Percentiles rank a stretch among this genome's conserved stretches.
phyloP scores from a whole-genome alignment of 2,888 invertebrate species.

The Leucoma salicis region DNA sequence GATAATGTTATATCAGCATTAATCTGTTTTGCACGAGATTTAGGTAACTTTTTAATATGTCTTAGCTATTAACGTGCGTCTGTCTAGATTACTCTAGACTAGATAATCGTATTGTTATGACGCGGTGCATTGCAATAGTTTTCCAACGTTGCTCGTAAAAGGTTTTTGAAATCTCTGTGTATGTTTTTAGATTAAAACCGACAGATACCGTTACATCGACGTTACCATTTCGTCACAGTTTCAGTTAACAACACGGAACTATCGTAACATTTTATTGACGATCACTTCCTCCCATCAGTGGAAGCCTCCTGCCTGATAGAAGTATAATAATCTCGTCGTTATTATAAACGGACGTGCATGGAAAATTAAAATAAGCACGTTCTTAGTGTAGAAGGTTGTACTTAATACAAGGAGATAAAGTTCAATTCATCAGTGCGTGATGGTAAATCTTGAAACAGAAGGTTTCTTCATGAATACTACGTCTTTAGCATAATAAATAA shows the following conservation, averaged over 20 bases:
- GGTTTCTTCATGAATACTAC: not conserved
- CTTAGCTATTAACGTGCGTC: no score
- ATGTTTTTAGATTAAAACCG: no score
- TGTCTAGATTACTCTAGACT: no score
- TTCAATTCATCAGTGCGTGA: slow-evolving; percentile 4
- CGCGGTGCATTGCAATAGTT: no score
- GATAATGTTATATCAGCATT: no score
- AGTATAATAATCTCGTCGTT: slow-evolving; percentile 39
- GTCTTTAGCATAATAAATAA: not conserved
- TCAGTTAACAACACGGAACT: slow-evolving; percentile 30
- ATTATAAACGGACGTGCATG: slow-evolving; percentile 41
- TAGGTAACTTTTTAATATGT: no score
- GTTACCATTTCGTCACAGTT: slow-evolving; percentile 1
- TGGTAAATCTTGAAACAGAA: not conserved
- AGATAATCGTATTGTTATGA: no score
- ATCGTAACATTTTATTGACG: slow-evolving; percentile 42
- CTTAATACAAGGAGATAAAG: slow-evolving; percentile 4
- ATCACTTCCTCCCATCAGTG: slow-evolving; percentile 38
- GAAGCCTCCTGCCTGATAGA: slow-evolving; percentile 30
- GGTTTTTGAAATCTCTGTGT: no score
- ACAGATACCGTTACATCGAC: slow-evolving; percentile 12
- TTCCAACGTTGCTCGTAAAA: no score
- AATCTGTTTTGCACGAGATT: no score
- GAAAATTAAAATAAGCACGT: slow-evolving; percentile 36
- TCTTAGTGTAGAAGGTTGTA: not conserved